Conservation (phyloP, 2,113 vertebrate species). For the Upupa epops region DNA sequence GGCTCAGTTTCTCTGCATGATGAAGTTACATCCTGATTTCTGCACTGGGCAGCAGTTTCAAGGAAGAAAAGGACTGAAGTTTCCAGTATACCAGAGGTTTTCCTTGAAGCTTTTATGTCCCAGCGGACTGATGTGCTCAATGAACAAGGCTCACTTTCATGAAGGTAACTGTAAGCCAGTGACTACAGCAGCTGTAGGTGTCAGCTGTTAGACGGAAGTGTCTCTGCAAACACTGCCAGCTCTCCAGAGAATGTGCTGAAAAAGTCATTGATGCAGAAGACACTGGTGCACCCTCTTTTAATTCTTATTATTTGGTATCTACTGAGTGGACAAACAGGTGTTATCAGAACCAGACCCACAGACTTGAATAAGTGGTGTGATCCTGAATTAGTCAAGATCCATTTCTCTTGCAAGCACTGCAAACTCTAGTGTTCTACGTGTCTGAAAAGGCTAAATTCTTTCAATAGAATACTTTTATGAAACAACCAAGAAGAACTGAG, state of each 20-base stretch:
- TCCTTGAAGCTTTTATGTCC: background rate
- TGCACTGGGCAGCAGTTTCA: background rate
- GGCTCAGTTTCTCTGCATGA: background rate
- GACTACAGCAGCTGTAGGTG: background rate
- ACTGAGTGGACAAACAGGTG: background rate
- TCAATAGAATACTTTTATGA: background rate
- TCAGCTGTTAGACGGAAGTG: background rate
- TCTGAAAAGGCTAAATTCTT: background rate
- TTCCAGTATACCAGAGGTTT: background rate
- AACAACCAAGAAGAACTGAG: background rate
- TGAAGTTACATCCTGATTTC: background rate
- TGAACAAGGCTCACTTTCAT: background rate
- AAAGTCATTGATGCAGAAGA: background rate
- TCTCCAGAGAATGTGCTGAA: background rate
- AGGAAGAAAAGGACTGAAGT: background rate
- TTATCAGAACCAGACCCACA: background rate
- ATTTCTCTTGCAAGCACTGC: background rate
- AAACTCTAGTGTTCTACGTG: background rate
- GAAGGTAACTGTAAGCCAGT: background rate
- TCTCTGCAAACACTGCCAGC: background rate
- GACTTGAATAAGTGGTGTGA: accelerated
- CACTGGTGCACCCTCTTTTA: background rate
- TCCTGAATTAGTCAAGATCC: background rate
- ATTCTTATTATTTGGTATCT: background rate
- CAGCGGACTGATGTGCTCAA: background rate